Evolutionary conservation across 2,888 invertebrate genomes (phyloP), one percentile per base, ranked within the genome.

Genomic region (Calameuta idolon): DNA sequence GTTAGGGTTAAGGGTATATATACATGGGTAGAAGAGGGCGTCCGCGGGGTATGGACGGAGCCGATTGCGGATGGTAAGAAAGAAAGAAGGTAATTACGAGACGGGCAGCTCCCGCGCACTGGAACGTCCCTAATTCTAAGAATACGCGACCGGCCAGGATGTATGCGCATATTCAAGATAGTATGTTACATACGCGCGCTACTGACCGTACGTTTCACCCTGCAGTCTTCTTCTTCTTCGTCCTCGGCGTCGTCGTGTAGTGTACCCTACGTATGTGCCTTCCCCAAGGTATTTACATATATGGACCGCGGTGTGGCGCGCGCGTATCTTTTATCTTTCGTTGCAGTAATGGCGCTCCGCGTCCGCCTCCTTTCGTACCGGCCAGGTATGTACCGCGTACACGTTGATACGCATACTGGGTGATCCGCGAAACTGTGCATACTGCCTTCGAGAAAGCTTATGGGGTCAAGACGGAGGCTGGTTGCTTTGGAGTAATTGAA

Each of bases 121-220:
- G 82, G 89, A 90, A 88, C 90, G 89, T 85, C 83, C 86, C 89
- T 89, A 89, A 90, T 91, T 91, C 91, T 88, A 85, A 87, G 91
- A 91, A 91, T 88, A 89, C 88, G 85, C 88, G 88, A 85, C 83
- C 83, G 83, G 76, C 69, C 81, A 78, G 88, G 88, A 89, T 89
- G 88, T 89, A 90, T 90, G 90, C 90, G 90, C 90, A 91, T 91
- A 91, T 90, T 90, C 91, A 89, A 90, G 90, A 91, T 91, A 90
- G 90, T 91, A 91, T 90, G 90, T 89, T 90, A 90, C 90, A 89
- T 90, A 90, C 90, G 88, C 90, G 88, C 78, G 87, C 89, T 89
- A 89, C 90, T 87, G 90, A 89, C 87, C 87, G 87, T 87, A 85
- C 85, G 83, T 86, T 85, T 86, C 85, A 83, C 84, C 84, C 84